Conservation (phyloP, 2,888 invertebrate species). For the Toxonevra muliebris region DNA sequence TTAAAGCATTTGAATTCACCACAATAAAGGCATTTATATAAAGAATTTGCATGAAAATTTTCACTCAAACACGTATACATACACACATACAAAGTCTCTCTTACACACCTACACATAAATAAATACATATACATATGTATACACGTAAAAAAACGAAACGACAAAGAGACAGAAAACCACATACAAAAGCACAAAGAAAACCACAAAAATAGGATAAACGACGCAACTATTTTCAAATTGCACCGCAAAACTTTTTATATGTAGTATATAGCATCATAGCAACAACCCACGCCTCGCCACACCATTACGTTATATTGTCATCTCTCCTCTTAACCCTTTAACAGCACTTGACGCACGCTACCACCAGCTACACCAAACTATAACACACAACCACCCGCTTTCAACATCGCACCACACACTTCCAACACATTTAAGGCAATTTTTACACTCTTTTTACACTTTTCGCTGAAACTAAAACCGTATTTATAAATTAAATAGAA, state of each 20-base stretch:
- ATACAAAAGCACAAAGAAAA: not conserved
- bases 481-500: too few species aligned
- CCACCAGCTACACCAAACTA: not conserved
- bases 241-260: constrained; percentile 3
- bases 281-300: not conserved
- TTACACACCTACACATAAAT: not conserved
- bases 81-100: constrained; percentile 4
- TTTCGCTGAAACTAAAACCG: too few species aligned
- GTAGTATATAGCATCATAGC: not conserved
- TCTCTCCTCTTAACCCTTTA: constrained; percentile 12
- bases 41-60: too few species aligned
- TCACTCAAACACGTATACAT: not conserved
- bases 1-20: too few species aligned
- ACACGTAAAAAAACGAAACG: not conserved
- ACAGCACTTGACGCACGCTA: constrained; percentile 22
- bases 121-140: not conserved
- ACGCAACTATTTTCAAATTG: constrained; percentile 27
- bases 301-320: not conserved
- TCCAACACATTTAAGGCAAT: too few species aligned
- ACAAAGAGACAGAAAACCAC: not conserved
- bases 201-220: constrained; percentile 11
- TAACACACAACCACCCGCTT: not conserved
- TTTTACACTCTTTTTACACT: too few species aligned
- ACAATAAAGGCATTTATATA: too few species aligned
- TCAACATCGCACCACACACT: not conserved